Conservation (phyloP, 2,797 vertebrate genomes). For the Ibycter americanus region DNA sequence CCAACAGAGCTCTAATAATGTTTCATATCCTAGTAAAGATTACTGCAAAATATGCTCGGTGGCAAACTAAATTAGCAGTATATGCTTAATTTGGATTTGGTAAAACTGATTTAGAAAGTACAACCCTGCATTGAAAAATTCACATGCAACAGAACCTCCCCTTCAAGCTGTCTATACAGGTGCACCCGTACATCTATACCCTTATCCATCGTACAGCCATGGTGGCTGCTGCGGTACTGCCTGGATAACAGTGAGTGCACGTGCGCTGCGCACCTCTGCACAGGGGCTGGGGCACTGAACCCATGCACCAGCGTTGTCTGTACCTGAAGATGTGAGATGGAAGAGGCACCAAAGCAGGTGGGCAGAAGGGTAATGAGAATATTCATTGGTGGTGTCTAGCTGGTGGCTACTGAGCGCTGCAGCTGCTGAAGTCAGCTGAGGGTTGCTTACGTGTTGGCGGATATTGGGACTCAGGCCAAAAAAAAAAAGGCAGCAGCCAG, state of each 20-base stretch:
- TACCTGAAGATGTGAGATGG: not conserved
- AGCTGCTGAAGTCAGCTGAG: not conserved
- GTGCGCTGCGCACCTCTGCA: rapidly evolving
- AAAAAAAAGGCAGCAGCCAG: not conserved
- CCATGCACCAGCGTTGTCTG: rapidly evolving
- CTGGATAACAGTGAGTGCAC: not conserved
- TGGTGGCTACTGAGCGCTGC: not conserved
- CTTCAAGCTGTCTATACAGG: not conserved
- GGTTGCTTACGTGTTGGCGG: rapidly evolving
- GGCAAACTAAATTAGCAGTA: not conserved
- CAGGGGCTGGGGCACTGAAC: not conserved
- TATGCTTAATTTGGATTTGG: not conserved
- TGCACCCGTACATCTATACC: not conserved
- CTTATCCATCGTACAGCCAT: not conserved
- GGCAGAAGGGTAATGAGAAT: not conserved
- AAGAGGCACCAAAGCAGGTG: not conserved
- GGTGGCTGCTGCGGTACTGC: not conserved
- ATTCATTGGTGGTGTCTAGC: not conserved
- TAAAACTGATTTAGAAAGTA: not conserved
- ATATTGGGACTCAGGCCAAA: not conserved
- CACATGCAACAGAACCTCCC: not conserved
- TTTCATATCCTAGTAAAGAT: not conserved
- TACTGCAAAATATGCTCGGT: not conserved
- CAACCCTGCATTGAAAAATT: not conserved
- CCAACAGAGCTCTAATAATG: not conserved